A percentile compares a stretch with the other conserved stretches of the same genome.
phyloP scores from a whole-genome alignment of 2,113 vertebrate species.

The Panthera tigris region DNA sequence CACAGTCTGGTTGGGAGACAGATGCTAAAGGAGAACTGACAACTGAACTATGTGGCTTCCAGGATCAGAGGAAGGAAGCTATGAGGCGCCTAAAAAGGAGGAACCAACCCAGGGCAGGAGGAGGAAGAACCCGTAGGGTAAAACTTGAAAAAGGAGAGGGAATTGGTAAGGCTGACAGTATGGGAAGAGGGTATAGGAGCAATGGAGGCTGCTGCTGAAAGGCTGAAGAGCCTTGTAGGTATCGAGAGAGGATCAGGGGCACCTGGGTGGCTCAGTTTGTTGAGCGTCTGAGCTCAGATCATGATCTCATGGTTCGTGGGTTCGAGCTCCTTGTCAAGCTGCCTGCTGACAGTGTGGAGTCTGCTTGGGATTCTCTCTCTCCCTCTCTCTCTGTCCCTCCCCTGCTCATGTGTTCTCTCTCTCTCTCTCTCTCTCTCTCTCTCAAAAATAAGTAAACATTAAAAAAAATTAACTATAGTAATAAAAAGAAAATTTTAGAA shows the following conservation, averaged over 20 bases:
- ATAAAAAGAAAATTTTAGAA: too few species aligned
- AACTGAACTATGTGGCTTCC: not conserved
- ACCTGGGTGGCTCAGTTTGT: too few species aligned
- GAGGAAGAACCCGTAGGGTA: conserved; percentile 25
- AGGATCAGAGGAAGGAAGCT: conserved; percentile 44
- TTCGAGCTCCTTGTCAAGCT: too few species aligned
- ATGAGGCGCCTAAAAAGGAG: not conserved
- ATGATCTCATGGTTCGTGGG: too few species aligned
- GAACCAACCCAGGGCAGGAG: conserved; percentile 11
- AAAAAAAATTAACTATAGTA: too few species aligned
- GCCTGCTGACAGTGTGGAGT: too few species aligned
- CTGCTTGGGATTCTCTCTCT: too few species aligned
- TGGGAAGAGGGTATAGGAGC: not conserved
- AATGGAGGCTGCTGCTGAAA: not conserved
- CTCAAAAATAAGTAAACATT: too few species aligned
- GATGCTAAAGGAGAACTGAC: conserved; percentile 49
- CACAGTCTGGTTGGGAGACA: conserved; percentile 21
- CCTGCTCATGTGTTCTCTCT: too few species aligned
- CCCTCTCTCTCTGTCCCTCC: too few species aligned
- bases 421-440: too few species aligned
- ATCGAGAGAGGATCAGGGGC: not conserved
- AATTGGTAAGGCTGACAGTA: not conserved
- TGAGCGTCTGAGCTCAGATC: too few species aligned
- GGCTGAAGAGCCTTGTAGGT: not conserved
- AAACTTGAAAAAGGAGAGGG: not conserved